phyloP scores from a whole-genome alignment of 2,888 invertebrate genomes.

The Apoda limacodes region DNA sequence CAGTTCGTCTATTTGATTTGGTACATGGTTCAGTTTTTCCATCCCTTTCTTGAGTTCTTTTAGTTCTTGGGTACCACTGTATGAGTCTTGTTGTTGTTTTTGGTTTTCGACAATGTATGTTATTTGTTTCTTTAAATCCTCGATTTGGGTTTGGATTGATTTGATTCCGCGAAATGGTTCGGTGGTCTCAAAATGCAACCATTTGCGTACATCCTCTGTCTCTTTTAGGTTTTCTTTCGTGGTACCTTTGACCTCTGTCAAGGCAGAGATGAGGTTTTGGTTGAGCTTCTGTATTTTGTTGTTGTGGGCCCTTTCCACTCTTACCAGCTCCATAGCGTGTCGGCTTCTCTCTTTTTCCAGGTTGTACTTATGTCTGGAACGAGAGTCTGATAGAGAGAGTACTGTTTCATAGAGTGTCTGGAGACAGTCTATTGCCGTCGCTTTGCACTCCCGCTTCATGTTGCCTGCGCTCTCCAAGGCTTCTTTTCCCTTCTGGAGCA shows the following conservation, averaged over 20 bases:
- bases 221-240: conserved; percentile 2
- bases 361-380: conserved; percentile 11
- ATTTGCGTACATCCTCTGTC: not conserved
- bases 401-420: conserved; percentile 16
- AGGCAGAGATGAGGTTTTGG: conserved; percentile 1
- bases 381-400: conserved; percentile 18
- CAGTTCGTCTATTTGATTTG: too few relatives aligned
- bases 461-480: too few relatives aligned
- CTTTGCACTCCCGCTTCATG: conserved; percentile 19
- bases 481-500: conserved; percentile 13
- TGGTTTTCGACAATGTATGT: too few relatives aligned
- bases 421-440: conserved; percentile 10
- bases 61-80: too few relatives aligned
- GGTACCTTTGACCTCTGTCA: not conserved
- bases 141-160: too few relatives aligned
- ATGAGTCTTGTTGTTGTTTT: too few relatives aligned
- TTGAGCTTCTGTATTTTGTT: not conserved
- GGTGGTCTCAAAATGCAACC: too few relatives aligned
- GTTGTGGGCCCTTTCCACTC: conserved; percentile 11
- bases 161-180: too few relatives aligned
- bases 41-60: too few relatives aligned
- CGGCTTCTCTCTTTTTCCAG: conserved; percentile 16
- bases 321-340: conserved; percentile 9
- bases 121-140: too few relatives aligned
- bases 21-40: too few relatives aligned